Base-by-base conservation (phyloP, 2,888 invertebrate species). In the Orthosia incerta region DNA sequence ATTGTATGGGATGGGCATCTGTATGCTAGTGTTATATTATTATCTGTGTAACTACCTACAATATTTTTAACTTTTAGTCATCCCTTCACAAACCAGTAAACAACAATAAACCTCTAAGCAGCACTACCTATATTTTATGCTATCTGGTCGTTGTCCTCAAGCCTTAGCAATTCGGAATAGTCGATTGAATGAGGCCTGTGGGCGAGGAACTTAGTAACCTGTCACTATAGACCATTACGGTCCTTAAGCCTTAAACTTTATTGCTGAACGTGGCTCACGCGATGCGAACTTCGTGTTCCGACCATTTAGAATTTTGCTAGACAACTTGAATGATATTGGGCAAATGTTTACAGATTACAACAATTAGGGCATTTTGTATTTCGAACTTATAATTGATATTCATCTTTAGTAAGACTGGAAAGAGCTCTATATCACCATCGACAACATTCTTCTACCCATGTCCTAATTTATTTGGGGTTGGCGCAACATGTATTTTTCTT, bases 201-300 rank as follows among this genome's bases (percentile, higher is more conserved):
- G 78, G 82, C 82, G 82, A 71, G 56, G 75, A 74, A 48, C 80
- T 69, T 63, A 64, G 79, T 83, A 64, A 70, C 63, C 74, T 57
- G 79, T 70, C 79, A 70, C 51, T 67, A 55, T 51, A 50, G 45
- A 70, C 69, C 69, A 79, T 83, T 83, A 83, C 20, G 53, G 63
- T 66, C 66, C 69, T 74, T 74, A 79, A 60, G 56, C 15, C 51
- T 39, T 69, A 23, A 18, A 77, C 66, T 79, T 82, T 64, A 79
- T 82, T 64, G 67, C 56, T 23, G 56, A 74, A 70, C 69, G 69
- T 53, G 56, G 46, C 57, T 66, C 83, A 82, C 68, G 79, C 79
- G 68, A 69, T 73, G 57, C 63, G 16, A 48, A 63, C 61, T 12
- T 74, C 68, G 48, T 72, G 73, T 77, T 45, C 31, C 16, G n/a